Percentiles rank a stretch among this genome's conserved stretches.
These are phyloP conservation scores for Bombus waltoni DNA, from an alignment of 1,140 invertebrate species.

Conservation along the genomic window DNA sequence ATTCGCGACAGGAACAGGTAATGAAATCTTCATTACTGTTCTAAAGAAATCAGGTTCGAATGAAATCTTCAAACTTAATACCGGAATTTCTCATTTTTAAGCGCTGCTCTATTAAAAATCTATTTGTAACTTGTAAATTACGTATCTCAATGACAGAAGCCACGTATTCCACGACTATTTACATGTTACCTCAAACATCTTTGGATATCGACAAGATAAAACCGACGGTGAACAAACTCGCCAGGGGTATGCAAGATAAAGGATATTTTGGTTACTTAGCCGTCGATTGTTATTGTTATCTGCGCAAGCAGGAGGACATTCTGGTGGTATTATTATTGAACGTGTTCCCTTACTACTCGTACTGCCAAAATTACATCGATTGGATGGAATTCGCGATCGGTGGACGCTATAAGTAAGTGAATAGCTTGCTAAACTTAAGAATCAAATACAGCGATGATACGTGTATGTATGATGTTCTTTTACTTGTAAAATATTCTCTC, in stretches of 20 bases:
- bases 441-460: background rate
- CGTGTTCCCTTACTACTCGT: slow-evolving; percentile 43
- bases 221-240: slow-evolving; percentile 30
- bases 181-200: slow-evolving; percentile 58
- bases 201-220: slow-evolving; percentile 30
- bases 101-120: background rate
- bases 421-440: no score
- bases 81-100: no score
- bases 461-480: background rate
- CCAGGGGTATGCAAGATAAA: slow-evolving; percentile 35
- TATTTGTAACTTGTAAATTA: background rate
- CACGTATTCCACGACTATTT: slow-evolving; percentile 4
- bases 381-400: slow-evolving; percentile 59
- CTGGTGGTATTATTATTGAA: slow-evolving; percentile 32
- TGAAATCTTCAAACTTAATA: no score
- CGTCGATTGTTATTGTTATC: slow-evolving; percentile 54
- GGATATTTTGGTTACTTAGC: slow-evolving; percentile 63
- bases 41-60: no score
- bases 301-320: slow-evolving; percentile 21
- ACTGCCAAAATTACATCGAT: slow-evolving; percentile 55
- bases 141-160: slow-evolving; percentile 38
- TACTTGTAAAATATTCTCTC: background rate
- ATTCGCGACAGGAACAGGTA: no score
- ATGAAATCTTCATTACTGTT: no score
- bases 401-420: slow-evolving; percentile 42